These are phyloP conservation scores for Centroberyx gerrardi DNA, from an alignment of 2,797 vertebrate genomes.

Conservation along the genomic window DNA sequence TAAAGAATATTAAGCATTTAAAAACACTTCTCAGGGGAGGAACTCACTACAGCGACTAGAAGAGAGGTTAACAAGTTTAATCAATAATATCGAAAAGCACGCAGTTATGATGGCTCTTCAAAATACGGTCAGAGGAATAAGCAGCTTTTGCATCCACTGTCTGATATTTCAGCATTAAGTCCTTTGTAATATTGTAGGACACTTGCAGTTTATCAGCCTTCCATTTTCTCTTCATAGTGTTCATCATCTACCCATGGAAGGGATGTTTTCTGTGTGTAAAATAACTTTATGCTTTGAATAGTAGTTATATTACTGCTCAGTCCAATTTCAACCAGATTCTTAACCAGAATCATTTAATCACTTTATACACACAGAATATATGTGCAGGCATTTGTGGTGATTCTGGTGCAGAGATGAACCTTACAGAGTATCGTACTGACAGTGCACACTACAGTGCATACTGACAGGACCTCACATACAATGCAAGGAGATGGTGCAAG, in stretches of 20 bases:
- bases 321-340: constrained; percentile 1
- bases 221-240: constrained; percentile 36
- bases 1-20: constrained; percentile 62
- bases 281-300: constrained; percentile 35
- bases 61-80: constrained; percentile 63
- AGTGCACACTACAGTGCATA: not conserved
- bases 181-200: constrained; percentile 47
- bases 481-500: not conserved
- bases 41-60: constrained; percentile 60
- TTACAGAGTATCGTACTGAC: not conserved
- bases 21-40: constrained; percentile 57
- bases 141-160: constrained; percentile 52
- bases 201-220: constrained; percentile 51
- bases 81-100: constrained; percentile 72
- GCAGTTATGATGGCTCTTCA: constrained; percentile 66
- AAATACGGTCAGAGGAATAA: constrained; percentile 70
- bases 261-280: constrained; percentile 26
- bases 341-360: too few species aligned
- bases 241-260: constrained; percentile 8
- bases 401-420: not conserved
- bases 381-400: not conserved
- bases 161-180: constrained; percentile 56
- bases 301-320: not conserved
- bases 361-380: too few species aligned
- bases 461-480: not conserved